These are phyloP conservation scores for Temnothorax ravouxi DNA, from an alignment of 2,888 invertebrate genomes.

Conservation along the genomic window DNA sequence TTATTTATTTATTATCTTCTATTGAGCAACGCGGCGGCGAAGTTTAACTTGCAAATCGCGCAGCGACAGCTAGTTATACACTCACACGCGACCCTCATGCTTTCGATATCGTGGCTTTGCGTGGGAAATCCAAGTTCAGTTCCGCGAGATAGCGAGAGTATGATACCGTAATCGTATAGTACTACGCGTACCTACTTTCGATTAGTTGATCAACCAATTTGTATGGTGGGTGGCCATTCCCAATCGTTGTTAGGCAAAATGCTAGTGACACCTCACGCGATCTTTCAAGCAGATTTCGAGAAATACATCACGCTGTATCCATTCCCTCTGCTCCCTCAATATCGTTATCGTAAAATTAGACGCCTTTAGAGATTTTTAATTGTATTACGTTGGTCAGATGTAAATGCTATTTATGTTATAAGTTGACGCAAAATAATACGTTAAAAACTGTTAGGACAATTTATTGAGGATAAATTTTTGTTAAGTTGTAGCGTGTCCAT, in stretches of 20 bases:
- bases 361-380: slow-evolving; percentile 37
- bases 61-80: not conserved
- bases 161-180: not conserved
- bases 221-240: slow-evolving; percentile 9
- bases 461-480: not conserved
- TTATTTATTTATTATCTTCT: slow-evolving; percentile 46
- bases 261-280: slow-evolving; percentile 67
- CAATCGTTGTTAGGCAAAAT: slow-evolving; percentile 43
- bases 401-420: not conserved
- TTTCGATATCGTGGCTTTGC: not conserved
- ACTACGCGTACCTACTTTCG: slow-evolving; percentile 13
- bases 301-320: not conserved
- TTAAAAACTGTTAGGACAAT: not conserved
- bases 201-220: slow-evolving; percentile 8
- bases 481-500: not conserved
- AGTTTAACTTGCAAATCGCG: slow-evolving; percentile 22
- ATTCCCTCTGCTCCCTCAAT: slow-evolving; percentile 18
- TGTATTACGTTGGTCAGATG: not conserved
- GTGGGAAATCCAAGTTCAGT: not conserved
- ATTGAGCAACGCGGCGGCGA: not conserved
- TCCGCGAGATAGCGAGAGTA: not conserved
- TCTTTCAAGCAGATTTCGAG: slow-evolving; percentile 65
- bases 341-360: slow-evolving; percentile 56
- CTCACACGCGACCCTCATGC: not conserved
- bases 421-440: not conserved